phyloP scores from a whole-genome alignment of 2,888 invertebrate species.

The Meiosimyza platycephala region DNA sequence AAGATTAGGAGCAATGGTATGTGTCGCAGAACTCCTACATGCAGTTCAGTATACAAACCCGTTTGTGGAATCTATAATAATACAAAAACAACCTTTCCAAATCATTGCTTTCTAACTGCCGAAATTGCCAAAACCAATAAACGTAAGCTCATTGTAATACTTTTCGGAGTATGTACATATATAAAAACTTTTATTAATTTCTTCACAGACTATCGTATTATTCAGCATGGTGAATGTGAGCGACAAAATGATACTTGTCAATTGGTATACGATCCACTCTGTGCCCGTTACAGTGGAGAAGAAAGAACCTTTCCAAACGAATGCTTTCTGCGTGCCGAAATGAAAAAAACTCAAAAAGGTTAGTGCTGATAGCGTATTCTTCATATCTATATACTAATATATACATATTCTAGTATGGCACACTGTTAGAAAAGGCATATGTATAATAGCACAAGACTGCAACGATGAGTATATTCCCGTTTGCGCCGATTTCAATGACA shows the following conservation, averaged over 20 bases:
- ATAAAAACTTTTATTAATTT: too few species aligned
- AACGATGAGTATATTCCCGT: slow-evolving; percentile 6
- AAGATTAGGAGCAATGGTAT: too few species aligned
- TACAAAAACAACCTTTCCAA: neutral
- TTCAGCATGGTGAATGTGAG: slow-evolving; percentile 14
- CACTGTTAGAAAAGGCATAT: neutral
- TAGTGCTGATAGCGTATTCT: neutral
- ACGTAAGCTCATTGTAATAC: too few species aligned
- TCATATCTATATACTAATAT: neutral
- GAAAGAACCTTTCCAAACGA: too few species aligned
- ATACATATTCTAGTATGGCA: neutral
- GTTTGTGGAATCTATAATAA: neutral
- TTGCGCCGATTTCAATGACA: slow-evolving; percentile 32
- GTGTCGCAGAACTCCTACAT: too few species aligned
- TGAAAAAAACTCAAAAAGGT: neutral
- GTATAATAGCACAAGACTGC: neutral
- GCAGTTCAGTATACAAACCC: too few species aligned
- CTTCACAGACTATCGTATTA: neutral
- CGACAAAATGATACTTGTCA: neutral
- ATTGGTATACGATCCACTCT: too few species aligned
- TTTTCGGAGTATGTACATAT: too few species aligned
- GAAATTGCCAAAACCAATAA: neutral
- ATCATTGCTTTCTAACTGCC: neutral
- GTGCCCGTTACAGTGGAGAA: too few species aligned
- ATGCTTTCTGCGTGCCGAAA: neutral